Percentiles rank a stretch among this genome's conserved stretches.
Conservation (phyloP, 2,113 vertebrate genomes). For the Pampusana beccarii region DNA sequence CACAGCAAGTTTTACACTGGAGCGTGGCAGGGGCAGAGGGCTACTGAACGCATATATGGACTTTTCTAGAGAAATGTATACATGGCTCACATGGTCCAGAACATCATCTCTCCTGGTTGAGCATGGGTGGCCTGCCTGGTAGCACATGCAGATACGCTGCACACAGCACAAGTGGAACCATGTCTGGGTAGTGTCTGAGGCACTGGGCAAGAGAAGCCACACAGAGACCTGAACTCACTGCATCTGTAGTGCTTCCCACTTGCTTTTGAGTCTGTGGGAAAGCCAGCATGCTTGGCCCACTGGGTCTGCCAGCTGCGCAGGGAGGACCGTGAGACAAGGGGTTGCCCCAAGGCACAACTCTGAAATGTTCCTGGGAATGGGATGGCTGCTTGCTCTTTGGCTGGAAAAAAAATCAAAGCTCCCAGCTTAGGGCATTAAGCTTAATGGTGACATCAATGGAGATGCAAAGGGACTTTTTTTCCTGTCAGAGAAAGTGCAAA, state of each 20-base stretch:
- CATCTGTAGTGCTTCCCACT: neutral
- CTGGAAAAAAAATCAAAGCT: neutral
- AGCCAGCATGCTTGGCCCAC: neutral
- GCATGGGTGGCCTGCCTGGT: neutral
- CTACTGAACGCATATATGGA: neutral
- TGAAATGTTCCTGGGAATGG: neutral
- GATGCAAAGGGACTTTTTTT: neutral
- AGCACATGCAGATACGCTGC: neutral
- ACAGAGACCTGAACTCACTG: neutral
- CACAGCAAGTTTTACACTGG: neutral
- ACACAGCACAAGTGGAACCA: neutral
- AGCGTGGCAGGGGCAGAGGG: neutral
- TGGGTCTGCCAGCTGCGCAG: neutral
- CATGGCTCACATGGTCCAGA: neutral
- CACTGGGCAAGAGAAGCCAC: neutral
- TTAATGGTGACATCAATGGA: neutral
- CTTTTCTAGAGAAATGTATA: neutral
- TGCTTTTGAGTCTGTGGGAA: neutral
- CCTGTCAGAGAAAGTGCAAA: neutral
- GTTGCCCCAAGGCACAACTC: neutral
- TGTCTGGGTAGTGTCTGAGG: neutral
- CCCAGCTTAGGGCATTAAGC: neutral
- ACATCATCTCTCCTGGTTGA: neutral
- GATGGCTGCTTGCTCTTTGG: neutral
- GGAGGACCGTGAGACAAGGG: neutral